These are phyloP conservation scores for Cranoglanis bouderius DNA, from an alignment of 2,113 vertebrate species.

Conservation along the genomic window DNA sequence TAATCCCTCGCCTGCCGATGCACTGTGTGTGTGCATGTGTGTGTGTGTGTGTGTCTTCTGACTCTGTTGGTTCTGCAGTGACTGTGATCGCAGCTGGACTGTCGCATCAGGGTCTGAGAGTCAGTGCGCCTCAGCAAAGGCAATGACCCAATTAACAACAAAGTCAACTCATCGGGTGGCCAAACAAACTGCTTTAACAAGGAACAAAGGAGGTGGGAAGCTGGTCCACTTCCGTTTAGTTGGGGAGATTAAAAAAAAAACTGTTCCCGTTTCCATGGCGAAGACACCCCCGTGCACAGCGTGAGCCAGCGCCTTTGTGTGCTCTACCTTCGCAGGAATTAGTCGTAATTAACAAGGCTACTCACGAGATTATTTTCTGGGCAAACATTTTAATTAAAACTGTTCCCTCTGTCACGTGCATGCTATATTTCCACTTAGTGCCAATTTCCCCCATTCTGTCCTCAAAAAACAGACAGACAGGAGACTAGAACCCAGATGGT, in stretches of 20 bases:
- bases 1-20: constrained; percentile 22
- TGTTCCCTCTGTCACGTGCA: constrained; percentile 71
- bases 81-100: constrained; percentile 47
- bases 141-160: constrained; percentile 60
- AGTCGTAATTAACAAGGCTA: constrained; percentile 74
- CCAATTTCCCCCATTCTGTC: constrained; percentile 65
- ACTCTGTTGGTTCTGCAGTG: neutral
- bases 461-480: constrained; percentile 64
- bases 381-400: constrained; percentile 77
- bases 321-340: constrained; percentile 66
- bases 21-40: constrained; percentile 9
- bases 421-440: constrained; percentile 71
- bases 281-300: constrained; percentile 56
- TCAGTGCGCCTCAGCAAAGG: constrained; percentile 51
- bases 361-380: constrained; percentile 73
- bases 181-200: constrained; percentile 54
- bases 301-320: constrained; percentile 46
- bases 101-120: constrained; percentile 56
- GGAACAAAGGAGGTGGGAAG: constrained; percentile 52
- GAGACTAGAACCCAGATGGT: constrained; percentile 66
- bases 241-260: constrained; percentile 49
- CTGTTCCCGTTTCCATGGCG: constrained; percentile 65
- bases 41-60: constrained; percentile 21
- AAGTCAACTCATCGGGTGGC: constrained; percentile 54
- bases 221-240: constrained; percentile 45